phyloP scores from a whole-genome alignment of 2,113 vertebrate species.

The Dryoscopus gambensis region DNA sequence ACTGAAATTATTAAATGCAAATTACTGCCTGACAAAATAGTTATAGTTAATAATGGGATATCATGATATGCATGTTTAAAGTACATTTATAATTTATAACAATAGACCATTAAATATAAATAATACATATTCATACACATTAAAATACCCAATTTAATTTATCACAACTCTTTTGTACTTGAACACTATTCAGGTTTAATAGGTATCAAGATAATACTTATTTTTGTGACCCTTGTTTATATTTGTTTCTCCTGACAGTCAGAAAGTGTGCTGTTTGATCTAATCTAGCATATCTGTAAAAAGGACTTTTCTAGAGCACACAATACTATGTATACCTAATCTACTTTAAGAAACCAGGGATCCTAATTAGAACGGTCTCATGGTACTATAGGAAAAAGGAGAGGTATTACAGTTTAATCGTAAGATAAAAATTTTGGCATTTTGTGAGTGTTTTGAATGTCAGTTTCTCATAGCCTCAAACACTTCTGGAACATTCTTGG shows the following conservation, averaged over 20 bases:
- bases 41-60: slow-evolving; percentile 35
- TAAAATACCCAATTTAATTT: not conserved
- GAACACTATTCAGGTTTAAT: not conserved
- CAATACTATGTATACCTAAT: not conserved
- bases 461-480: not conserved
- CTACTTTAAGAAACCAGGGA: not conserved
- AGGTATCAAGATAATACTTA: slow-evolving; percentile 23
- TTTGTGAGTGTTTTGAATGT: not conserved
- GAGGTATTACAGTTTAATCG: not conserved
- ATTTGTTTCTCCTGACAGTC: not conserved
- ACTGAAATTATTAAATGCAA: slow-evolving; percentile 51
- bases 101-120: not conserved
- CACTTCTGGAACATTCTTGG: not conserved
- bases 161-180: not conserved
- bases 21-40: slow-evolving; percentile 13
- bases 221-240: not conserved
- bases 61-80: not conserved
- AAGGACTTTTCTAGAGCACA: not conserved
- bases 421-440: not conserved
- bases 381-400: not conserved
- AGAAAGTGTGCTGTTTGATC: not conserved
- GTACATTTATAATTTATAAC: slow-evolving; percentile 4
- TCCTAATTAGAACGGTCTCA: not conserved
- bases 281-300: not conserved
- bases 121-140: not conserved